Evolutionary conservation across 2,888 invertebrate species (phyloP), one percentile per base, ranked within the genome.

Genomic region (Chironomus tentans): DNA sequence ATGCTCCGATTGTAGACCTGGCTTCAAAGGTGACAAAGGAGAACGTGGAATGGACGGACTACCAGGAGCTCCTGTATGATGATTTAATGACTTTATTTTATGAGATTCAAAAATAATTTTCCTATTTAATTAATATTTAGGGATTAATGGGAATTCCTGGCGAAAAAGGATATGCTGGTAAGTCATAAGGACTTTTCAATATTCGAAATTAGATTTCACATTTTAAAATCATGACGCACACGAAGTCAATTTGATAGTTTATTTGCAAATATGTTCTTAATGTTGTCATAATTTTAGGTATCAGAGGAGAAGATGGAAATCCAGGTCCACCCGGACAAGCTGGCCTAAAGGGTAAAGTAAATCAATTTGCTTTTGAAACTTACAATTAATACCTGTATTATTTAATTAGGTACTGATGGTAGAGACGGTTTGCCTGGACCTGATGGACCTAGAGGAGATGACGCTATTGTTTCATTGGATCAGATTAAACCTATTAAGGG

Each of bases 1-100:
- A 77, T 94, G 94, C 80, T 88, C 88, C 62, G 90, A 91, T 77
- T 94, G 94, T 81, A 84, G 87, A 77, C 91, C 93, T 38, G 96
- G 96, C 38, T 79, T 82, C 0, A 88, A 88, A 78, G 96, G 96
- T 28, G 83, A 82, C 1, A 94, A 93, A 82, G 95, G 95, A 61
- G 92, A 92, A 22, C 86, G 88, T 15, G 94, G 95, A 1, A 79
- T 82, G 1, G 89, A 91, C 79, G 95, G 94, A 2, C 78, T 82
- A 15, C 86, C 89, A 18, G 95, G 95, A 2, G 81, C 84, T 65
- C 84, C 65, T 24, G 65, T 72, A 72, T 62, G 7, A 72, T 62
- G 7, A 24, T 46, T 47, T 7, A 15, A n/a, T 6, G 2, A 21
- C 10, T 18, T 70, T 18, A 21, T 38, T 3, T n/a, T 28, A 1